These are phyloP conservation scores for Phrynosoma blainvillii DNA, from an alignment of 2,113 vertebrate genomes.

Conservation along the genomic window DNA sequence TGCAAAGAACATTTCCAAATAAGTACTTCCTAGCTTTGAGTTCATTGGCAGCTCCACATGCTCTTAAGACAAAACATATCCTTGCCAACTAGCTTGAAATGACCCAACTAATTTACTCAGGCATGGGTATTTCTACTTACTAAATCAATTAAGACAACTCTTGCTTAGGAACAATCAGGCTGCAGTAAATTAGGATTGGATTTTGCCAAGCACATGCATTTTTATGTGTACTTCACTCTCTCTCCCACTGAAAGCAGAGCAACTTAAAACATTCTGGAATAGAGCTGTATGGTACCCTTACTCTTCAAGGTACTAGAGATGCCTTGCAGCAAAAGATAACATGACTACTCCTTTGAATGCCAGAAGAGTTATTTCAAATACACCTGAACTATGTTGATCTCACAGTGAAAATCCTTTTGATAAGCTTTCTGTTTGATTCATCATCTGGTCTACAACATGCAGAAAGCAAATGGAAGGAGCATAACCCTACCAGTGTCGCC, in stretches of 20 bases:
- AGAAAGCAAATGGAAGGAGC: background rate
- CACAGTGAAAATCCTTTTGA: background rate
- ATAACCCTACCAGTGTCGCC: background rate
- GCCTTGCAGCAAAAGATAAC: background rate
- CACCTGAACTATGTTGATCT: slow-evolving; percentile 1
- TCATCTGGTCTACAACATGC: background rate
- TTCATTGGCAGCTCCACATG: background rate
- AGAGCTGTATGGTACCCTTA: background rate
- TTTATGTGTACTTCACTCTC: background rate
- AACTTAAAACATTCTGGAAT: background rate
- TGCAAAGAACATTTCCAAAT: background rate
- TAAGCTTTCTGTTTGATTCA: slow-evolving; percentile 11
- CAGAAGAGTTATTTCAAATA: background rate
- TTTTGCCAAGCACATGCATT: background rate
- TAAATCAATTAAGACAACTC: background rate
- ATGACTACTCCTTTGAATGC: background rate
- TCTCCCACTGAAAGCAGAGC: background rate
- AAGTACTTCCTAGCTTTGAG: background rate
- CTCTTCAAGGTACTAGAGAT: background rate
- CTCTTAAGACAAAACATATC: background rate
- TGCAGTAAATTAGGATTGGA: background rate
- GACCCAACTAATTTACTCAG: background rate
- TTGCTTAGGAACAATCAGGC: background rate
- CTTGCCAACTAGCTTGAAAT: background rate
- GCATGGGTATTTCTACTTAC: background rate